phyloP scores from a whole-genome alignment of 2,113 vertebrate genomes.

The Petrocephalus zakoni region DNA sequence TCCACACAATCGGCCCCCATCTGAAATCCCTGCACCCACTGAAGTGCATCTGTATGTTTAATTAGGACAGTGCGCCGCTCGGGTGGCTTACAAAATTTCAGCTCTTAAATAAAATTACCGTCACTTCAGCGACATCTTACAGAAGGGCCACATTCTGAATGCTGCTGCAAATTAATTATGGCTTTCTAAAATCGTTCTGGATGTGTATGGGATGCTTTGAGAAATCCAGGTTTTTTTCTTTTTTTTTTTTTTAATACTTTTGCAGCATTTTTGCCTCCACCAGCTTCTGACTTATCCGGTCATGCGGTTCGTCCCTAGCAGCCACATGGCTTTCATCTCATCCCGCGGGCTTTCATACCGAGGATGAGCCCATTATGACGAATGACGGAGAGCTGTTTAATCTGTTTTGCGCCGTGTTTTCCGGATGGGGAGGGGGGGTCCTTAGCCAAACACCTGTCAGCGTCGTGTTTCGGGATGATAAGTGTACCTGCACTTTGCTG shows the following conservation, averaged over 20 bases:
- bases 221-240: not conserved
- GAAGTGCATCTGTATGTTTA: constrained; percentile 16
- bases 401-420: constrained; percentile 39
- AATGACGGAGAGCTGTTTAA: constrained; percentile 50
- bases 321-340: not conserved
- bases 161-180: constrained; percentile 11
- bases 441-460: not conserved
- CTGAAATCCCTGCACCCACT: constrained; percentile 15
- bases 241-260: not conserved
- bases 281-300: not conserved
- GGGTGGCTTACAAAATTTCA: not conserved
- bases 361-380: constrained; percentile 26
- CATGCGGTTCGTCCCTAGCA: not conserved
- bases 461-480: not conserved
- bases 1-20: not conserved
- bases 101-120: not conserved
- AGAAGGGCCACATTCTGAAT: not conserved
- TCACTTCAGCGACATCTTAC: not conserved
- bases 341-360: constrained; percentile 27
- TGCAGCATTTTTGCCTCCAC: too few species aligned
- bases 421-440: not conserved
- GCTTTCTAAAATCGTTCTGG: not conserved
- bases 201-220: not conserved
- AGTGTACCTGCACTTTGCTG: not conserved
- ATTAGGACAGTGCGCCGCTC: not conserved